Conservation (phyloP, 2,113 vertebrate genomes). For the Capreolus pygargus region DNA sequence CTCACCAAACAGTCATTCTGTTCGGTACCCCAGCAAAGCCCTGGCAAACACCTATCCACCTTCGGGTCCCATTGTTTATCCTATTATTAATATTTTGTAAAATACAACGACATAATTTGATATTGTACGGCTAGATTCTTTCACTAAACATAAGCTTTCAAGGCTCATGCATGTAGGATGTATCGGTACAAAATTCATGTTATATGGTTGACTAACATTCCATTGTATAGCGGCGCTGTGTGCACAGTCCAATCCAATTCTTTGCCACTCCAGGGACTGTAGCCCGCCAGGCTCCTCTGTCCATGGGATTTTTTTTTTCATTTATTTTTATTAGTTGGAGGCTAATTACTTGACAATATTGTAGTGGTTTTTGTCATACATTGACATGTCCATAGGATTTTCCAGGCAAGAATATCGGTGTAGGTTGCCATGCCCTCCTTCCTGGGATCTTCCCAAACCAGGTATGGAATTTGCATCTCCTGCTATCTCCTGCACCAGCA, state of each 20-base stretch:
- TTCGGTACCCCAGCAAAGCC: neutral
- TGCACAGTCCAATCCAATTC: accelerated
- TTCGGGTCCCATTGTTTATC: neutral
- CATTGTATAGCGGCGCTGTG: neutral
- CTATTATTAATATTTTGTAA: neutral
- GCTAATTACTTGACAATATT: too few relatives aligned
- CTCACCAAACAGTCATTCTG: neutral
- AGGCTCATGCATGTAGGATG: neutral
- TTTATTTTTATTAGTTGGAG: too few relatives aligned
- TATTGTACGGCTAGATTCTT: neutral
- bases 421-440: neutral
- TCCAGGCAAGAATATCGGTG: neutral
- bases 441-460: neutral
- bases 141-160: neutral
- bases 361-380: too few relatives aligned
- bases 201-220: neutral
- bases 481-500: neutral
- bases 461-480: neutral
- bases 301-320: neutral
- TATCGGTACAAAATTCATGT: neutral
- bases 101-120: neutral
- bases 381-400: neutral
- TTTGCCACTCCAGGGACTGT: neutral
- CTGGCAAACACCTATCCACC: neutral
- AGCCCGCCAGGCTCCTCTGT: neutral